Evolutionary conservation across 2,797 vertebrate genomes (phyloP).

Genomic region (Leptatherina wallacei): DNA sequence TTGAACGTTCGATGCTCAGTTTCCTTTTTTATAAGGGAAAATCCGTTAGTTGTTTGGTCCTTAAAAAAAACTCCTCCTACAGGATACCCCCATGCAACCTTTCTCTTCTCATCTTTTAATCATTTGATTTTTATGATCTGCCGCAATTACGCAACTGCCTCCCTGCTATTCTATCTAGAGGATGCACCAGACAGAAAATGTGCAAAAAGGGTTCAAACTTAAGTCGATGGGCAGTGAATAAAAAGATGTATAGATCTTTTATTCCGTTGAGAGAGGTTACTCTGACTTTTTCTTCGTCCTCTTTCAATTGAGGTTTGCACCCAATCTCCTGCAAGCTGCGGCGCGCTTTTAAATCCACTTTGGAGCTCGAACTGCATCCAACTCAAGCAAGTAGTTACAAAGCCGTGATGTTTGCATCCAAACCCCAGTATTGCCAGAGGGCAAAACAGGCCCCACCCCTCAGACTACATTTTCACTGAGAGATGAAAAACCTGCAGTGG

Average conservation of each 20-base stretch:
- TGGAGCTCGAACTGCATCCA: constrained; percentile 79
- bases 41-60: constrained; percentile 72
- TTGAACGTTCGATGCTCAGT: constrained; percentile 57
- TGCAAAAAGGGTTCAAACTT: constrained; percentile 18
- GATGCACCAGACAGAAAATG: constrained; percentile 26
- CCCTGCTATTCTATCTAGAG: constrained; percentile 9
- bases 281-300: constrained; percentile 32
- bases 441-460: constrained; percentile 84
- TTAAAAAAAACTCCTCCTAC: constrained; percentile 77
- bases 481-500: constrained; percentile 77
- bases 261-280: constrained; percentile 29
- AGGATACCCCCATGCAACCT: constrained; percentile 66
- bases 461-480: constrained; percentile 43
- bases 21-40: constrained; percentile 77
- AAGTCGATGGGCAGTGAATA: constrained; percentile 11
- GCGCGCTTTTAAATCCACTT: constrained; percentile 76
- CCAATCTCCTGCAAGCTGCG: constrained; percentile 73
- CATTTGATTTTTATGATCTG: constrained; percentile 47
- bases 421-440: constrained; percentile 81
- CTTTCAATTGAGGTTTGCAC: constrained; percentile 35
- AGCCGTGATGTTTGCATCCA: constrained; percentile 82
- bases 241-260: background rate
- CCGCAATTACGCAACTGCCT: constrained; percentile 34
- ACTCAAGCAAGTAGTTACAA: constrained; percentile 69
- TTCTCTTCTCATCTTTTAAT: constrained; percentile 64